Evolutionary conservation across 2,888 invertebrate genomes (phyloP), one percentile per base, ranked within the genome.

Genomic region (Callyntrura guangdongensis): DNA sequence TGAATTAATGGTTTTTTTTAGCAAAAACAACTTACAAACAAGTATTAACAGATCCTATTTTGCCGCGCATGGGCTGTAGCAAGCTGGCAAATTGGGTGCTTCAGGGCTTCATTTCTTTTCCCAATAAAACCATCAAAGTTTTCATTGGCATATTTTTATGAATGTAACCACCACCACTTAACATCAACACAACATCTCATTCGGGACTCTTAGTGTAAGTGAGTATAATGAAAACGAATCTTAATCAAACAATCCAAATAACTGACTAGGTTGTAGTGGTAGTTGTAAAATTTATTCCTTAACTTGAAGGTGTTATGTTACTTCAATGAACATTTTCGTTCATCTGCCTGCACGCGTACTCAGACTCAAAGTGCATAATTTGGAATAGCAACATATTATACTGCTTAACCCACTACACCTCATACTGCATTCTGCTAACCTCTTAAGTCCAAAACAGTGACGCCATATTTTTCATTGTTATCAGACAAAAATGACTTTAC

Each of bases 401-500:
- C 25, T 22, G 1, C 64, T n/a, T 64, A 22, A 22, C 3, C 64
- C 9, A 64, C 64, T 64, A 64, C 64, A 25, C 64, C 22, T 11
- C 9, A 2, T 25, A 0, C 22, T 22, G n/a, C 64, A 22, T 8
- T 22, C 25, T 25, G 5, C 64, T 64, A 64, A 64, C 0, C 64
- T 64, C 25, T 64, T 22, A 64, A 64, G 22, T n/a, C 11, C 64
- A 64, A 64, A 64, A 0, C 64, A 8, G 25, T 14, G 64, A 8
- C 22, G 64, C 20, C 25, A 12, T 64, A 2, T 8, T 1, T 64
- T 64, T 25, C 9, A 64, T 25, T 25, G 64, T 69, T 27, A 69
- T 36, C 69, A 69, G 69, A 45, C 69, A 69, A 69, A 64, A 67
- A 67, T 67, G 69, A 69, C 36, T 69, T n/a, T 36, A 36, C 69